Percentiles rank a stretch among this genome's conserved stretches.
phyloP scores from a whole-genome alignment of 2,888 invertebrate genomes.

The Dynastes maya region DNA sequence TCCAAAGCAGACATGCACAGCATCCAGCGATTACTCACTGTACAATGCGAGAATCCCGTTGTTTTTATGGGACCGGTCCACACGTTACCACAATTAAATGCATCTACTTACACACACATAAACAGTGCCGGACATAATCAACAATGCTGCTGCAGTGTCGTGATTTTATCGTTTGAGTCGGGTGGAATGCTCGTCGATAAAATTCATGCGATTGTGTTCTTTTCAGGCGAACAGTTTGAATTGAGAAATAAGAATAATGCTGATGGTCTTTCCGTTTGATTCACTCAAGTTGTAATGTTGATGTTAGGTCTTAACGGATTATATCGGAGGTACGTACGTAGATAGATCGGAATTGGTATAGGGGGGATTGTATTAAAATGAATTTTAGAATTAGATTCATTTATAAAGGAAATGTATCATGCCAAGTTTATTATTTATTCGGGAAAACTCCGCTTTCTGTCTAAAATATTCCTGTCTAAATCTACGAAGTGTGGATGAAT shows the following conservation, averaged over 20 bases:
- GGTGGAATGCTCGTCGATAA: constrained; percentile 23
- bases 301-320: not conserved
- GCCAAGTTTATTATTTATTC: no score
- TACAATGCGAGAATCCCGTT: constrained; percentile 30
- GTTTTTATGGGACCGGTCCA: constrained; percentile 29
- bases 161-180: constrained; percentile 27
- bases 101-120: constrained; percentile 14
- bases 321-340: no score
- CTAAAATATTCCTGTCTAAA: no score
- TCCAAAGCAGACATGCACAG: not conserved
- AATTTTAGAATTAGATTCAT: not conserved
- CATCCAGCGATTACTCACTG: constrained; percentile 19
- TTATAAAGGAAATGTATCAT: no score
- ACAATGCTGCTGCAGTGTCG: constrained; percentile 18
- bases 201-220: constrained; percentile 39
- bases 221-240: constrained; percentile 6
- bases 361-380: not conserved
- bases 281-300: not conserved
- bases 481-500: no score
- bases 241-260: constrained; percentile 26
- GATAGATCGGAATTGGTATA: no score
- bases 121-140: not conserved
- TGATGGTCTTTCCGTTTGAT: not conserved
- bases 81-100: constrained; percentile 38
- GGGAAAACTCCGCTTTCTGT: no score